Percentiles rank a stretch among this genome's conserved stretches.
These are phyloP conservation scores for Cantharis flavilabris DNA, from an alignment of 2,888 invertebrate genomes.

Conservation along the genomic window DNA sequence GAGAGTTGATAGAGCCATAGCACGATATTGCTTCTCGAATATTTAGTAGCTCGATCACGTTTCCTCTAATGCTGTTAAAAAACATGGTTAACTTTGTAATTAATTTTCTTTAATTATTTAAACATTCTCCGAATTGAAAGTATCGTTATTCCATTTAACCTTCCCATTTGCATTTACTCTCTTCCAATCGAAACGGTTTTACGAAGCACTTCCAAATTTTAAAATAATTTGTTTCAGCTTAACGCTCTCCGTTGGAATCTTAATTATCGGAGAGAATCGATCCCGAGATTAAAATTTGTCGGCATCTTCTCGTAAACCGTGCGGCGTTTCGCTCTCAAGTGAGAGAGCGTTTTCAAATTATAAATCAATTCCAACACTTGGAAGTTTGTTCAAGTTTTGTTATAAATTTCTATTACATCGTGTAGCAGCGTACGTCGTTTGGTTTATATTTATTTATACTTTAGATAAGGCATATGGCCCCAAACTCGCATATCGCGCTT, in stretches of 20 bases:
- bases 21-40: slow-evolving; percentile 12
- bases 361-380: neutral
- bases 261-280: neutral
- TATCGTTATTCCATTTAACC: neutral
- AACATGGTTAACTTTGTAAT: neutral
- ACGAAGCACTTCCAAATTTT: neutral
- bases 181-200: neutral
- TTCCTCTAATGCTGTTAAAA: neutral
- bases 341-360: neutral
- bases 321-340: neutral
- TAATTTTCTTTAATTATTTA: neutral
- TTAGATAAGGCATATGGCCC: neutral
- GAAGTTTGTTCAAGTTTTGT: neutral
- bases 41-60: neutral
- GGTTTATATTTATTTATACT: slow-evolving; percentile 1
- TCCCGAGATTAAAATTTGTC: neutral
- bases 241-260: neutral
- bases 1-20: slow-evolving; percentile 18
- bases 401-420: neutral
- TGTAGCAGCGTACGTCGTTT: neutral
- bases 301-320: neutral
- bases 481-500: neutral
- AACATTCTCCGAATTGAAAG: neutral
- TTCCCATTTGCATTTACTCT: neutral
- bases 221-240: neutral